These are phyloP conservation scores for Drosophila bifasciata DNA, from an alignment of 1,140 invertebrate genomes.

Conservation along the genomic window DNA sequence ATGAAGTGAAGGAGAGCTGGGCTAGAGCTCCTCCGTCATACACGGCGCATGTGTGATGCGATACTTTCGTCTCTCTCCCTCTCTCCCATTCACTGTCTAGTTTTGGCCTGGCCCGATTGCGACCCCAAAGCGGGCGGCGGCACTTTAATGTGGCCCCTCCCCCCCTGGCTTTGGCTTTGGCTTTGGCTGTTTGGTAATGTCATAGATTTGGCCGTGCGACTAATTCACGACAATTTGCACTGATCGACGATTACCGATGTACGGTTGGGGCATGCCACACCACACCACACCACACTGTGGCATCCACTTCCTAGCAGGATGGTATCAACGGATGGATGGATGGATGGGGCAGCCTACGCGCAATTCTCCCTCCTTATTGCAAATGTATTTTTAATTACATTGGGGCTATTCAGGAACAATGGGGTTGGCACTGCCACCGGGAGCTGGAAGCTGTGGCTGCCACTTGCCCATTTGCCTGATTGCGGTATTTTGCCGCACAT, in stretches of 20 bases:
- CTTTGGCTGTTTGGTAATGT: constrained; percentile 40
- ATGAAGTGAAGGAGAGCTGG: constrained; percentile 2
- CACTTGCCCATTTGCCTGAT: constrained; percentile 68
- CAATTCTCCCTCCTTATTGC: constrained; percentile 57
- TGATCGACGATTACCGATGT: constrained; percentile 63
- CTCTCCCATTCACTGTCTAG: background rate
- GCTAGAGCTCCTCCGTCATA: constrained; percentile 47
- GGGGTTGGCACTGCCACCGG: constrained; percentile 4
- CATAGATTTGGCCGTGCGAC: constrained; percentile 45
- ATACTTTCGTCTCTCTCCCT: constrained; percentile 61
- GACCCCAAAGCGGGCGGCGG: constrained; percentile 45
- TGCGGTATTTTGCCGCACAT: constrained; percentile 66
- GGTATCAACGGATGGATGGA: no score
- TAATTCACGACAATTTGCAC: constrained; percentile 78
- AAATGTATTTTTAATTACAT: constrained; percentile 82
- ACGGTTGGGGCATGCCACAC: constrained; percentile 4
- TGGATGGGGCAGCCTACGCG: constrained; percentile 44
- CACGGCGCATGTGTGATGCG: constrained; percentile 80
- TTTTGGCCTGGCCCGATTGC: constrained; percentile 38
- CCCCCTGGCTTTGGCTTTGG: constrained; percentile 7
- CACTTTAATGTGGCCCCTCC: constrained; percentile 37
- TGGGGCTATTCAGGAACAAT: constrained; percentile 67
- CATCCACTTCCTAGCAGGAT: constrained; percentile 45
- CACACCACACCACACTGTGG: background rate
- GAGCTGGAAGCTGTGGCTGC: constrained; percentile 38